phyloP scores from a whole-genome alignment of 2,888 invertebrate species.

The Clostera curtula region DNA sequence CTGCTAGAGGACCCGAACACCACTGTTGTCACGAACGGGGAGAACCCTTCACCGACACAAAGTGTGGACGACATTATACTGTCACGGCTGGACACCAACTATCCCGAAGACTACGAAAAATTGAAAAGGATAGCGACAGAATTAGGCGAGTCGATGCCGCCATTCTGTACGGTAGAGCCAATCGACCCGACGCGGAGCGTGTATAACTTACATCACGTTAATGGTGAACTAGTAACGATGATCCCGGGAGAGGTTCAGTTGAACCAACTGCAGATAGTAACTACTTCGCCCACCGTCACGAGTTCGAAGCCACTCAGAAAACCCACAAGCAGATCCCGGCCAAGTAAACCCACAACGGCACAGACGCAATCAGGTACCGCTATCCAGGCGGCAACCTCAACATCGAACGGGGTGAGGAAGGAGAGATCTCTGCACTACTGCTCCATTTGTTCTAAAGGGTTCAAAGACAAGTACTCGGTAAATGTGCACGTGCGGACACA shows the following conservation, averaged over 20 bases:
- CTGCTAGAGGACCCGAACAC: slow-evolving; percentile 62
- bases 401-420: slow-evolving; percentile 84
- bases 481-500: slow-evolving; percentile 98
- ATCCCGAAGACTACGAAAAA: slow-evolving; percentile 89
- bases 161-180: slow-evolving; percentile 77
- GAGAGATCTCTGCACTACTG: slow-evolving; percentile 93
- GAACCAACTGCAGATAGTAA: slow-evolving; percentile 71
- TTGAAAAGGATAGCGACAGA: slow-evolving; percentile 89
- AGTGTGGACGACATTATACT: slow-evolving; percentile 82
- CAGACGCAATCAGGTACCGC: slow-evolving; percentile 53
- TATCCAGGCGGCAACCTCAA: slow-evolving; percentile 73
- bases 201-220: slow-evolving; percentile 72
- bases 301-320: no score
- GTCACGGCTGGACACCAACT: slow-evolving; percentile 79
- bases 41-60: slow-evolving; percentile 71
- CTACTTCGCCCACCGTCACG: slow-evolving; percentile 75
- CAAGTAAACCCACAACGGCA: slow-evolving; percentile 73
- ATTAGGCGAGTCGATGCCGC: slow-evolving; percentile 84
- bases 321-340: slow-evolving; percentile 80
- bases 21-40: slow-evolving; percentile 58
- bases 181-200: slow-evolving; percentile 68
- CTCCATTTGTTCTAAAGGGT: slow-evolving; percentile 94
- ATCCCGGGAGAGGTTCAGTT: slow-evolving; percentile 62
- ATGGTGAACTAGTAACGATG: slow-evolving; percentile 65
- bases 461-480: slow-evolving; percentile 97